These are phyloP conservation scores for Grammomys surdaster DNA, from an alignment of 2,113 vertebrate species.

Conservation along the genomic window DNA sequence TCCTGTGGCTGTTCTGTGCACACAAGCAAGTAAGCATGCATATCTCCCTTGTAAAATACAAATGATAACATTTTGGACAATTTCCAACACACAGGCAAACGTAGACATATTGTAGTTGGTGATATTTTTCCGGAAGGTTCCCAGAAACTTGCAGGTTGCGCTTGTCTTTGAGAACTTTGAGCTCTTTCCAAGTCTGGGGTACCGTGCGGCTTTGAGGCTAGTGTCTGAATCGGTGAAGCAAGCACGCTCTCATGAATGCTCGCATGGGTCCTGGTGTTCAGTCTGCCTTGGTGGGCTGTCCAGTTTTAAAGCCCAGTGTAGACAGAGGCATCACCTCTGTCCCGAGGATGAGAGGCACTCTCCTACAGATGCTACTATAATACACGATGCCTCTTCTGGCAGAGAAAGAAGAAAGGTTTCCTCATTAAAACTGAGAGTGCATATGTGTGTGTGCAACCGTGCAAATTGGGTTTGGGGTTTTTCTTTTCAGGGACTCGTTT, in stretches of 20 bases:
- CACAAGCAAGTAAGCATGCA: rapidly evolving
- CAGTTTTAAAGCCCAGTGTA: not conserved
- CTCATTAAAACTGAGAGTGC: not conserved
- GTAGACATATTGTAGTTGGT: not conserved
- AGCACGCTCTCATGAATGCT: too few species aligned
- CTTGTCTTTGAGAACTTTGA: not conserved
- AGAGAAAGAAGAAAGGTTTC: not conserved
- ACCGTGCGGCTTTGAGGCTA: not conserved
- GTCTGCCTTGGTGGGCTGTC: rapidly evolving
- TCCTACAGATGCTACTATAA: not conserved
- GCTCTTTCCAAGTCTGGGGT: not conserved
- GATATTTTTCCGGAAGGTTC: not conserved
- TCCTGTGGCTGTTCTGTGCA: not conserved
- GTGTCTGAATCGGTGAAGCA: not conserved
- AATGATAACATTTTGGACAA: too few species aligned
- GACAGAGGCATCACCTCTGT: not conserved
- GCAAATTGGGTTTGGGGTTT: not conserved
- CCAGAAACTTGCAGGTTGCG: not conserved
- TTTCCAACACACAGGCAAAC: not conserved
- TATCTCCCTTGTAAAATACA: too few species aligned
- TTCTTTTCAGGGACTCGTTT: not conserved
- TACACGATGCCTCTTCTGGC: not conserved
- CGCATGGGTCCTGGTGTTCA: rapidly evolving
- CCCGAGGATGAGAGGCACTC: not conserved
- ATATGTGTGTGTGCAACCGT: rapidly evolving